Percentiles rank a stretch among this genome's conserved stretches.
phyloP scores from a whole-genome alignment of 2,113 vertebrate species.

The Pelecanoides urinatrix region DNA sequence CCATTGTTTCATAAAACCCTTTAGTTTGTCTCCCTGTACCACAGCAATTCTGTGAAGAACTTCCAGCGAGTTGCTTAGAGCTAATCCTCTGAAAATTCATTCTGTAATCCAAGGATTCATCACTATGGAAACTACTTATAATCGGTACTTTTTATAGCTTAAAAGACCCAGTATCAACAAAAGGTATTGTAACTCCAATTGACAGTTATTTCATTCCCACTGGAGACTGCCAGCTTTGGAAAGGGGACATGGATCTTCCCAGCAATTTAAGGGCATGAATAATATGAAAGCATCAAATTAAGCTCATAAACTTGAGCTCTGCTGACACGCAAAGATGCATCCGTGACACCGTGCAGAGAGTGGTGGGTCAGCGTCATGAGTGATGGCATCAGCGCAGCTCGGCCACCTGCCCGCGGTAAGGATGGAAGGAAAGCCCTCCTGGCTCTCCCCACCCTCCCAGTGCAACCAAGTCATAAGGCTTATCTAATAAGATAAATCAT shows the following conservation, averaged over 20 bases:
- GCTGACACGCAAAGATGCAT: neutral
- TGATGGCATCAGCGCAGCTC: neutral
- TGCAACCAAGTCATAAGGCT: neutral
- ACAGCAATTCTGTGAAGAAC: neutral
- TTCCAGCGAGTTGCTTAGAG: constrained; percentile 46
- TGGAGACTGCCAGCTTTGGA: neutral
- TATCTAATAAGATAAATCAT: neutral
- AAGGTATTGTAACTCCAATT: constrained; percentile 11
- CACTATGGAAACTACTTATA: constrained; percentile 74
- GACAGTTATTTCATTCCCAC: neutral
- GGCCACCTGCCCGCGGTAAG: neutral
- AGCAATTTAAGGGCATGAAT: neutral
- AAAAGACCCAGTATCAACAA: constrained; percentile 17
- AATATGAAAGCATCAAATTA: neutral
- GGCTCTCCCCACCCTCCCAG: neutral
- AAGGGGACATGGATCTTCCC: neutral
- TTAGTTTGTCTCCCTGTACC: neutral
- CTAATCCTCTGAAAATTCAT: constrained; percentile 67
- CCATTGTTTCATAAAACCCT: neutral
- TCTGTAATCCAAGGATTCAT: constrained; percentile 60
- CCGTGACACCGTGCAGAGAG: fast-evolving
- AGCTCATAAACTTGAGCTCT: neutral
- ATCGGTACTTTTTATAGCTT: constrained; percentile 62
- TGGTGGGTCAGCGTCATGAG: neutral
- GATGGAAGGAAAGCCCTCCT: neutral